Conservation (phyloP, 23 tunicate species). For the Phallusia fumigata region DNA sequence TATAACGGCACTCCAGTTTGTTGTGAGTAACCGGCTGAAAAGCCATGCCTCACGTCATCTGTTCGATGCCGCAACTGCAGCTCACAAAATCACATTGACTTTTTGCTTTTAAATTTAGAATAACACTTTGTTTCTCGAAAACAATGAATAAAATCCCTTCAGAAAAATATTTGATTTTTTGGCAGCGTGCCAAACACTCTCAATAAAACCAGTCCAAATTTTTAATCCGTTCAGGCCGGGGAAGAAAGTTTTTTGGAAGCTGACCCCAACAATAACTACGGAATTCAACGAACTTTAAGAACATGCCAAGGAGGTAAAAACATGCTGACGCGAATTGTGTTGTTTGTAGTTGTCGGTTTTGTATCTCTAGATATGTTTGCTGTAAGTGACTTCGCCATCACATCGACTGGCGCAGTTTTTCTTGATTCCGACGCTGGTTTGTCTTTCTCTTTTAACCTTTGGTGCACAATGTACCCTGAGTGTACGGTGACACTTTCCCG, state of each 20-base stretch:
- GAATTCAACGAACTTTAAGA: conserved; percentile 13
- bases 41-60: no score
- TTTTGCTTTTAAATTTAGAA: no score
- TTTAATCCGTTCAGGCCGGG: neutral
- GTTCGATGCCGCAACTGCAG: no score
- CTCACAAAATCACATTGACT: no score
- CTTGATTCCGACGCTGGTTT: neutral
- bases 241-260: conserved; percentile 1
- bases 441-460: conserved; percentile 23
- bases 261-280: conserved; percentile 50
- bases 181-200: no score
- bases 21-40: no score
- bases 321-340: neutral
- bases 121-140: no score
- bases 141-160: no score
- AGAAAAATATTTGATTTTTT: no score
- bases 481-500: conserved; percentile 14
- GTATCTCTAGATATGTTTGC: conserved; percentile 29
- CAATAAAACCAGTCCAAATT: no score
- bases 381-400: conserved; percentile 10
- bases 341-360: no score
- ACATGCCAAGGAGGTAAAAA: conserved; percentile 12
- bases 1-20: no score
- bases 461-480: conserved; percentile 29
- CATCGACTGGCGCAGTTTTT: conserved; percentile 24